These are phyloP conservation scores for Varecia variegata DNA, from an alignment of 2,797 vertebrate species.

Conservation along the genomic window DNA sequence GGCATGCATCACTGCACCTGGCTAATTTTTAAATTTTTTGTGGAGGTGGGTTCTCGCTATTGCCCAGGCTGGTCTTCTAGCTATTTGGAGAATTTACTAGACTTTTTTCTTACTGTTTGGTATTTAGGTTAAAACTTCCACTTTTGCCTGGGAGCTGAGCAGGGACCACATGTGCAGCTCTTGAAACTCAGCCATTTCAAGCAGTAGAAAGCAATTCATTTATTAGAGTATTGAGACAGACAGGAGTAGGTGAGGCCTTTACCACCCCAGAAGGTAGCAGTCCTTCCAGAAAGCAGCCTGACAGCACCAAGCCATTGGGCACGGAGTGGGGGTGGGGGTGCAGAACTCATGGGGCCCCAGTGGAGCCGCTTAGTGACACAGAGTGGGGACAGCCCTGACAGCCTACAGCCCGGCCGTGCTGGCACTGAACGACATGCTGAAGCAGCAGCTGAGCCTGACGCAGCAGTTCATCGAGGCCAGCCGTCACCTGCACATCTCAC, in stretches of 20 bases:
- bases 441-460: conserved; percentile 89
- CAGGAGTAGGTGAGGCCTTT: not conserved
- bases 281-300: not conserved
- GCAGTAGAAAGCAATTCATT: not conserved
- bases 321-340: not conserved
- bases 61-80: not conserved
- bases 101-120: not conserved
- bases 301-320: rapidly evolving
- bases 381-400: conserved; percentile 83
- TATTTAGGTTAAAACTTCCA: rapidly evolving
- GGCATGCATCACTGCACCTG: not conserved
- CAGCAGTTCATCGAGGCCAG: conserved; percentile 85
- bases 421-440: conserved; percentile 87
- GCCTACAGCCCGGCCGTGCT: conserved; percentile 84
- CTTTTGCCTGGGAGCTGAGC: not conserved
- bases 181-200: not conserved
- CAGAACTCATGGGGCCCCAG: not conserved
- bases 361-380: rapidly evolving
- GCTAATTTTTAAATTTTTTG: not conserved
- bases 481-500: conserved; percentile 84
- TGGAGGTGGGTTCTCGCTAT: not conserved
- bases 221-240: not conserved
- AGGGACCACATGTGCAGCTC: not conserved
- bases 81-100: not conserved
- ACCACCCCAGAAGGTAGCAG: not conserved